Conservation (phyloP, 2,888 invertebrate genomes). For the Rambutsinella grinnellia region DNA sequence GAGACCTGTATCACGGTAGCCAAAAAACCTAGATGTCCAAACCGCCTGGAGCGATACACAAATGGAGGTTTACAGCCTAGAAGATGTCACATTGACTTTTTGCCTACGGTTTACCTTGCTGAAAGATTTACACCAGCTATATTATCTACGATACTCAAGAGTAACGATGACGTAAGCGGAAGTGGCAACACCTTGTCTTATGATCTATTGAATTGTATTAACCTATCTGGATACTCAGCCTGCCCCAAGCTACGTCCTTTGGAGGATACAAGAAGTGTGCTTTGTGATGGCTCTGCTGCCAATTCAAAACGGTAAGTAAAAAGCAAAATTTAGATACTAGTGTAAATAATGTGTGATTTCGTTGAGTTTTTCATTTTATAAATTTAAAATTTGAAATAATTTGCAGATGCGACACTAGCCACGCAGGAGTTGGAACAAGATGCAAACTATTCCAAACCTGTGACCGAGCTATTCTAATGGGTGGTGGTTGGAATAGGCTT, state of each 20-base stretch:
- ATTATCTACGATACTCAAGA: no score
- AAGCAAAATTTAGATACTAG: neutral
- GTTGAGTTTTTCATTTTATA: no score
- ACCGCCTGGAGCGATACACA: conserved; percentile 68
- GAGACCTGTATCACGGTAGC: conserved; percentile 71
- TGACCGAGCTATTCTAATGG: conserved; percentile 71
- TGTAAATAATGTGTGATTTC: no score
- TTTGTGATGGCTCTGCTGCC: conserved; percentile 70
- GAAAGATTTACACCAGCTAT: conserved; percentile 66
- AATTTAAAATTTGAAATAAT: neutral
- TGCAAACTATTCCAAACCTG: conserved; percentile 72
- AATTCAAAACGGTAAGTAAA: conserved; percentile 70
- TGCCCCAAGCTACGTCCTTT: conserved; percentile 68
- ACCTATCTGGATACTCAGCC: conserved; percentile 68
- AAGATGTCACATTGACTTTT: conserved; percentile 71
- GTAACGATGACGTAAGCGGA: conserved; percentile 67
- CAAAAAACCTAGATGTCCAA: conserved; percentile 71
- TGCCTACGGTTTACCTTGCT: conserved; percentile 70
- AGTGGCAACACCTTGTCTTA: conserved; percentile 58
- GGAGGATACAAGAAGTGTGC: conserved; percentile 68
- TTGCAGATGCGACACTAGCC: conserved; percentile 63
- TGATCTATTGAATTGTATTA: conserved; percentile 62
- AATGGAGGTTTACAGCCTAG: conserved; percentile 58
- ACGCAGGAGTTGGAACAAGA: conserved; percentile 62
- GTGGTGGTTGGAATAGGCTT: conserved; percentile 72